Percentiles rank a stretch among this genome's conserved stretches.
phyloP scores from a whole-genome alignment of 1,140 invertebrate species.

The Episyrphus balteatus region DNA sequence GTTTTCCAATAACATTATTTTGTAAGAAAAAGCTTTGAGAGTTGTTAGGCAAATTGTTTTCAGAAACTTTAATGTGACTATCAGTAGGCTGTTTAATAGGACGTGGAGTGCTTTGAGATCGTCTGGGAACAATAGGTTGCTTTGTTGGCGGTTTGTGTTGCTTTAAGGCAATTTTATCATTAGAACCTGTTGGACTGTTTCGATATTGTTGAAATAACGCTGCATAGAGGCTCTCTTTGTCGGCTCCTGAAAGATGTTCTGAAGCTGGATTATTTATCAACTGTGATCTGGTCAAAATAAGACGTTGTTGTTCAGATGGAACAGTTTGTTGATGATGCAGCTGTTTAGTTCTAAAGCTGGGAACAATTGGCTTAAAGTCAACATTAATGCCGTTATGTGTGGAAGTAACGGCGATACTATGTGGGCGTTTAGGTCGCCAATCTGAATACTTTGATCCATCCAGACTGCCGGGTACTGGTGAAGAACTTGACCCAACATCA shows the following conservation, averaged over 20 bases:
- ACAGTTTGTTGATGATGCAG: neutral
- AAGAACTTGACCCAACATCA: too few relatives aligned
- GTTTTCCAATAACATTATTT: conserved; percentile 15
- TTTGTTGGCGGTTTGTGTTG: neutral
- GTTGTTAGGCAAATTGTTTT: too few relatives aligned
- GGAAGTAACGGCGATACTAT: conserved; percentile 25
- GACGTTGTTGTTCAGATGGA: neutral
- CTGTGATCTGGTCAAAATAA: neutral
- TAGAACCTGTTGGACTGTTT: conserved; percentile 24
- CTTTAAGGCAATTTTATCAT: conserved; percentile 6
- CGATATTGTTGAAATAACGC: conserved; percentile 30
- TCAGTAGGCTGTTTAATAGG: neutral
- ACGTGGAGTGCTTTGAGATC: conserved; percentile 32
- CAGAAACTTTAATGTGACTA: too few relatives aligned
- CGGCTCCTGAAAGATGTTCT: conserved; percentile 9
- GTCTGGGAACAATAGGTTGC: conserved; percentile 23
- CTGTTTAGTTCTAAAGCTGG: neutral
- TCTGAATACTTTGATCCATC: too few relatives aligned
- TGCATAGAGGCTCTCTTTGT: conserved; percentile 29
- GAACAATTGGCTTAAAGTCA: neutral
- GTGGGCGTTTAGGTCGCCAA: conserved; percentile 26
- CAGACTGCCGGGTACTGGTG: too few relatives aligned
- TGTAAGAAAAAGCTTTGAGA: too few relatives aligned
- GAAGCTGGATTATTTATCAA: conserved; percentile 9
- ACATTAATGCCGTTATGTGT: conserved; percentile 2